Conservation (phyloP, 2,797 vertebrate species). For the Pterois miles region DNA sequence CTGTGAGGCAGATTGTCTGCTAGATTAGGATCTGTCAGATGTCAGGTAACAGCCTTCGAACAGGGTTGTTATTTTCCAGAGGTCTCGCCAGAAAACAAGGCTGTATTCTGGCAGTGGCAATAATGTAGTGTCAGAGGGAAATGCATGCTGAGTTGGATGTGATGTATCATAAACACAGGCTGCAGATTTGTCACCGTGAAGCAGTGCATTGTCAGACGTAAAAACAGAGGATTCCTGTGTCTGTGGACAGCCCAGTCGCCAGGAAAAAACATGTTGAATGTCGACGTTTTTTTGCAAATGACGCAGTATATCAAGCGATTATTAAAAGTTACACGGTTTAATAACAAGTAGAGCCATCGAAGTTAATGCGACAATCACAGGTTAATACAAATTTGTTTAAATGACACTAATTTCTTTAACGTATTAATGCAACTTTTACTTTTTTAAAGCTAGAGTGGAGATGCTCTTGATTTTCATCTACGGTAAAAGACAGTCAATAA, state of each 20-base stretch:
- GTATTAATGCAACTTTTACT: too few relatives aligned
- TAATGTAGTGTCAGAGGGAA: conserved; percentile 27
- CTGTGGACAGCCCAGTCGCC: background rate
- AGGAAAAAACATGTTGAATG: background rate
- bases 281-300: background rate
- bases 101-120: conserved; percentile 30
- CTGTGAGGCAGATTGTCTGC: conserved; percentile 47
- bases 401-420: too few relatives aligned
- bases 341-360: background rate
- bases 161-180: conserved; percentile 24
- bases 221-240: background rate
- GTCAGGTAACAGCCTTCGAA: conserved; percentile 54
- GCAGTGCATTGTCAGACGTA: background rate
- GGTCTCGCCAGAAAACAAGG: conserved; percentile 33
- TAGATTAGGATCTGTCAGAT: conserved; percentile 67
- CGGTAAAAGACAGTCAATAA: too few relatives aligned
- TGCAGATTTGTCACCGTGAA: background rate
- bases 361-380: too few relatives aligned
- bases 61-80: conserved; percentile 41
- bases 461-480: too few relatives aligned
- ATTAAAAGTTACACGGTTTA: background rate
- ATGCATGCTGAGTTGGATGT: conserved; percentile 17
- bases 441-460: too few relatives aligned
- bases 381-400: too few relatives aligned
- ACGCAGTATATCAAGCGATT: background rate